Percentiles rank a stretch among this genome's conserved stretches.
Evolutionary conservation across 2,797 vertebrate genomes (phyloP).

Genomic region (Sphenopsis melanotis): DNA sequence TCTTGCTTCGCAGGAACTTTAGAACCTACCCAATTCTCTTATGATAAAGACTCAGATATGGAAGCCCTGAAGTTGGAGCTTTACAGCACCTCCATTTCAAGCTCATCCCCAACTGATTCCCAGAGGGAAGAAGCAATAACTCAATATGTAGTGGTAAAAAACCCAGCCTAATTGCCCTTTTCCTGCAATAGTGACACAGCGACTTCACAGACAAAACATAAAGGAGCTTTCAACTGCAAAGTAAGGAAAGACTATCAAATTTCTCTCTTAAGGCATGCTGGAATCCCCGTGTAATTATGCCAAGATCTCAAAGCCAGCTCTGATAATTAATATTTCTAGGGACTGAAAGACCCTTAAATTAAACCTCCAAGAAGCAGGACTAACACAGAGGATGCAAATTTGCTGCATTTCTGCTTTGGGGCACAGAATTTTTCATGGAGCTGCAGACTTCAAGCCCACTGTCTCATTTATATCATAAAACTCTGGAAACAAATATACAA

Average conservation of each 20-base stretch:
- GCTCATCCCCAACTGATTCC: not conserved
- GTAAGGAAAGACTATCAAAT: not conserved
- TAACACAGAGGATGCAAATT: not conserved
- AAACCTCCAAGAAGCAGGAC: not conserved
- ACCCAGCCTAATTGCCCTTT: not conserved
- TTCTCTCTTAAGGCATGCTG: not conserved
- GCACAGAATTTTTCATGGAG: not conserved
- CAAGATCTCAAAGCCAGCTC: not conserved
- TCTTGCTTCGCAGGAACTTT: not conserved
- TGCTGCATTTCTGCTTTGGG: not conserved
- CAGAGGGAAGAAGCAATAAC: not conserved
- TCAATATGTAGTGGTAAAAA: not conserved
- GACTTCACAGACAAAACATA: not conserved
- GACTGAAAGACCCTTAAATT: not conserved
- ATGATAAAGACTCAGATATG: fast-evolving
- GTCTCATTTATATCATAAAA: not conserved
- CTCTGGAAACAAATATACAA: not conserved
- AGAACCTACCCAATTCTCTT: not conserved
- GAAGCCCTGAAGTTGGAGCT: not conserved
- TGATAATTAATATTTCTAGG: not conserved
- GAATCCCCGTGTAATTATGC: not conserved
- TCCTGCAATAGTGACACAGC: not conserved
- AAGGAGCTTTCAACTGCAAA: not conserved
- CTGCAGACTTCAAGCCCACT: not conserved
- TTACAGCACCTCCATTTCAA: not conserved